Percentiles rank a stretch among this genome's conserved stretches.
Conservation (phyloP, 2,888 invertebrate genomes). For the Isotomurus palustris region DNA sequence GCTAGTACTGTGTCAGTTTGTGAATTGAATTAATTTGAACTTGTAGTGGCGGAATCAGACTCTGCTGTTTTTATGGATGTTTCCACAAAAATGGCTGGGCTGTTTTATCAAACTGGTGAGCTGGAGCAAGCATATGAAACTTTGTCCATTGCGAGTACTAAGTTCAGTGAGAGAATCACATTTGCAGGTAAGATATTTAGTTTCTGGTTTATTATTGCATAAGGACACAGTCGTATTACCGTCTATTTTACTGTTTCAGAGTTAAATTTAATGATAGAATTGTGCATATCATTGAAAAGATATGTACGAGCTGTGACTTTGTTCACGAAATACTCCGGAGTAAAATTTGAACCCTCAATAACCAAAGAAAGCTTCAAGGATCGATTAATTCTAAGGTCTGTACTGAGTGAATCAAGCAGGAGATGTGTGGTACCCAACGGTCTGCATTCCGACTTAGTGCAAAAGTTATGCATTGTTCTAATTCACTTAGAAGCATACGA, state of each 20-base stretch:
- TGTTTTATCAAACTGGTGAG: slow-evolving; percentile 70
- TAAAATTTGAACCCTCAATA: slow-evolving; percentile 9
- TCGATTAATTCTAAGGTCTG: not conserved
- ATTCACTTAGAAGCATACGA: slow-evolving; percentile 41
- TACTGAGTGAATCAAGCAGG: not conserved
- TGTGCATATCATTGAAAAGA: slow-evolving; percentile 66
- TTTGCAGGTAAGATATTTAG: slow-evolving; percentile 50
- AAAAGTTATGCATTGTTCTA: slow-evolving; percentile 35
- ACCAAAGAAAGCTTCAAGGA: not conserved
- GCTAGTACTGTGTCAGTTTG: not conserved
- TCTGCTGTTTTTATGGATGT: slow-evolving; percentile 53
- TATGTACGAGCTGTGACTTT: slow-evolving; percentile 67
- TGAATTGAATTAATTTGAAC: not conserved
- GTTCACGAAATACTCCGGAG: slow-evolving; percentile 53
- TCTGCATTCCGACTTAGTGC: slow-evolving; percentile 35
- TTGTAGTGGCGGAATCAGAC: slow-evolving; percentile 41
- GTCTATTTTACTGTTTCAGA: slow-evolving; percentile 55
- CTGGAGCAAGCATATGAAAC: slow-evolving; percentile 68
- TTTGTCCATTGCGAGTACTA: slow-evolving; percentile 69
- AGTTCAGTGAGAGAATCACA: slow-evolving; percentile 65
- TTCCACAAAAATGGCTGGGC: slow-evolving; percentile 66
- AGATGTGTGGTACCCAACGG: slow-evolving; percentile 15
- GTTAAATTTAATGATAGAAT: slow-evolving; percentile 76
- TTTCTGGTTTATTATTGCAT: slow-evolving; percentile 4
- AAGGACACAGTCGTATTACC: not conserved